Evolutionary conservation across 2,888 invertebrate species (phyloP).

Genomic region (Scaptomyza caliginosa): DNA sequence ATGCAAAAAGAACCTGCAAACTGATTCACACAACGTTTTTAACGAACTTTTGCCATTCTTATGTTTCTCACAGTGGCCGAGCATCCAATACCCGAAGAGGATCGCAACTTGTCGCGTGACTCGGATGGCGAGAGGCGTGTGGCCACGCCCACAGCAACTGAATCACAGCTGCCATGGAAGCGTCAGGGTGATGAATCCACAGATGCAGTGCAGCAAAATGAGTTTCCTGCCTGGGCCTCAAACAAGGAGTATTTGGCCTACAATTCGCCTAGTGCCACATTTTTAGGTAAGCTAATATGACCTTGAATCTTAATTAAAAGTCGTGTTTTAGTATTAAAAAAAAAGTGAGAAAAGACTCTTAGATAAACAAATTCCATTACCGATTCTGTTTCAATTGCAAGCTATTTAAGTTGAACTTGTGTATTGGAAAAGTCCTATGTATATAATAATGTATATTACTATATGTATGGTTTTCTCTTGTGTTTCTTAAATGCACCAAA

Average conservation of each 20-base stretch:
- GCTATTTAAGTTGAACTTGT: conserved; percentile 21
- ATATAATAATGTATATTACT: conserved; percentile 20
- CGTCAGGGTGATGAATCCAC: conserved; percentile 89
- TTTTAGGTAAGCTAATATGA: conserved; percentile 88
- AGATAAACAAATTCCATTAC: conserved; percentile 38
- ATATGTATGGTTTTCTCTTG: conserved; percentile 38
- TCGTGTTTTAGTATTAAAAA: no score
- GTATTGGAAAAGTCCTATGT: conserved; percentile 35
- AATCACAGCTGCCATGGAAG: conserved; percentile 97
- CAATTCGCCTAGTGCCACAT: conserved; percentile 95
- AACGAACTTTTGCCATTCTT: neutral
- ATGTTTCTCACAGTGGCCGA: conserved; percentile 80
- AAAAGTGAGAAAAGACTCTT: no score
- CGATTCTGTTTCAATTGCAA: conserved; percentile 25
- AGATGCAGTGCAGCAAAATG: conserved; percentile 90
- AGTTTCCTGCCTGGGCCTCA: conserved; percentile 97
- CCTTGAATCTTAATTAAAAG: neutral
- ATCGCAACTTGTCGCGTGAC: conserved; percentile 80
- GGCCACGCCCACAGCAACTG: conserved; percentile 94
- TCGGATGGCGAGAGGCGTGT: conserved; percentile 89
- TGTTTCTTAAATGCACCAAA: conserved; percentile 47
- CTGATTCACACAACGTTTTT: neutral
- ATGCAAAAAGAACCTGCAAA: conserved; percentile 14
- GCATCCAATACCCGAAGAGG: conserved; percentile 82
- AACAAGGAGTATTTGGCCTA: conserved; percentile 97